phyloP scores from a whole-genome alignment of 2,113 vertebrate species.

The Marmota flaviventris region DNA sequence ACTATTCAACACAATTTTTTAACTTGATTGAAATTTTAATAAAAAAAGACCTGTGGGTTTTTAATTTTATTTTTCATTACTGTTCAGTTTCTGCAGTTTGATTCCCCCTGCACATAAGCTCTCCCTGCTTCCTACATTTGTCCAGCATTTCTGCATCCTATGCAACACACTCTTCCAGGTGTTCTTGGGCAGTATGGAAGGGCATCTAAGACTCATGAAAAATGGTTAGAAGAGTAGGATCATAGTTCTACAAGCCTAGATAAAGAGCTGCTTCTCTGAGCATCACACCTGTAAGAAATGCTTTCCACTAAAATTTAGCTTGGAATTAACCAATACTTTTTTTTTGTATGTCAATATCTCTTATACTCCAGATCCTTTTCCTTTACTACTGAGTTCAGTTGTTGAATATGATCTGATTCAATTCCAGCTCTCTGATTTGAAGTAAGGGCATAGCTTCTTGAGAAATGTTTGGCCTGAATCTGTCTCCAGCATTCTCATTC shows the following conservation, averaged over 20 bases:
- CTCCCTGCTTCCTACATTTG: not conserved
- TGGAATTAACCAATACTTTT: not conserved
- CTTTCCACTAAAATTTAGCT: not conserved
- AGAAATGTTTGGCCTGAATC: not conserved
- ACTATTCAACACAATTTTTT: not conserved
- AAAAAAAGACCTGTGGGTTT: not conserved
- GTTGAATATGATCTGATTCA: not conserved
- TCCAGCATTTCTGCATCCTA: not conserved
- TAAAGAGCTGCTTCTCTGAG: not conserved
- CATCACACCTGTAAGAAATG: not conserved
- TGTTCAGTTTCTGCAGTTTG: not conserved
- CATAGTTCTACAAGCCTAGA: not conserved
- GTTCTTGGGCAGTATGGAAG: not conserved
- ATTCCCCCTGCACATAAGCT: not conserved
- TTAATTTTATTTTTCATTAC: not conserved
- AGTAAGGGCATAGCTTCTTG: not conserved
- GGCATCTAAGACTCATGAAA: not conserved
- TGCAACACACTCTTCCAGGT: too few species aligned
- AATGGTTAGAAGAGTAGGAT: not conserved
- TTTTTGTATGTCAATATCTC: not conserved
- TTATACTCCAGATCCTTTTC: not conserved
- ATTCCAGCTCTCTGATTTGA: not conserved
- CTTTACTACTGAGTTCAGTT: not conserved
- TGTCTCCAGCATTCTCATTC: rapidly evolving
- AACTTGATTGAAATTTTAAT: not conserved